Conservation (phyloP, 2,113 vertebrate species). For the Paralichthys olivaceus region DNA sequence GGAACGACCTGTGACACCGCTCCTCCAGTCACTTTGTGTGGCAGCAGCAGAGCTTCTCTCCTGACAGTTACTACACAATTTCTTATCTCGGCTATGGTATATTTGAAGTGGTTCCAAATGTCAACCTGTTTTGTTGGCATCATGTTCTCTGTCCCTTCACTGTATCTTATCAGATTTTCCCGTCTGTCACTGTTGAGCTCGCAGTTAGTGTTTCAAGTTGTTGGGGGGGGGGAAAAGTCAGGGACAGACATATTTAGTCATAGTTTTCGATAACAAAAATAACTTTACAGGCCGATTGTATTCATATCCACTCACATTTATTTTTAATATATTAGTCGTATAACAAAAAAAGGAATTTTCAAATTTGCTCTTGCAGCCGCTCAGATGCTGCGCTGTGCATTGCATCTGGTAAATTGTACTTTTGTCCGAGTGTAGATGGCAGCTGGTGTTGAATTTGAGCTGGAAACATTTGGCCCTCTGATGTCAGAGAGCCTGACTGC, state of each 20-base stretch:
- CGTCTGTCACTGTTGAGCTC: background rate
- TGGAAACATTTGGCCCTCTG: conserved; percentile 49
- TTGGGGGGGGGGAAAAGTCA: no score
- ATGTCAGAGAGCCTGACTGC: conserved; percentile 43
- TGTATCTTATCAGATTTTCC: background rate
- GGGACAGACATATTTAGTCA: background rate
- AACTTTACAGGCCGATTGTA: background rate
- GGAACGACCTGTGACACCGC: background rate
- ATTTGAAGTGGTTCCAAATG: background rate
- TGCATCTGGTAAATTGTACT: conserved; percentile 55
- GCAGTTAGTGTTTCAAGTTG: no score
- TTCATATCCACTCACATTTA: conserved; percentile 1
- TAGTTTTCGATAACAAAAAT: no score
- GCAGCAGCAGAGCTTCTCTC: no score
- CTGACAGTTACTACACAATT: background rate
- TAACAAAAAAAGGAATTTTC: conserved; percentile 21
- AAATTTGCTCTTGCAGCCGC: conserved; percentile 25
- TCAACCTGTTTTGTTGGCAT: background rate
- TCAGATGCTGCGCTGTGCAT: conserved; percentile 45
- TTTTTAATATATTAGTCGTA: conserved; percentile 15
- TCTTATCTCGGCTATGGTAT: background rate
- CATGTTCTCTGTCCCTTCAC: background rate
- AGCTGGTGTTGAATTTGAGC: conserved; percentile 37
- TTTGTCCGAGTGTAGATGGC: conserved; percentile 51
- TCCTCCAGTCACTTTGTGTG: background rate